A percentile compares a stretch with the other conserved stretches of the same genome.
These are phyloP conservation scores for Semotilus atromaculatus DNA, from an alignment of 2,797 vertebrate species.

Conservation along the genomic window DNA sequence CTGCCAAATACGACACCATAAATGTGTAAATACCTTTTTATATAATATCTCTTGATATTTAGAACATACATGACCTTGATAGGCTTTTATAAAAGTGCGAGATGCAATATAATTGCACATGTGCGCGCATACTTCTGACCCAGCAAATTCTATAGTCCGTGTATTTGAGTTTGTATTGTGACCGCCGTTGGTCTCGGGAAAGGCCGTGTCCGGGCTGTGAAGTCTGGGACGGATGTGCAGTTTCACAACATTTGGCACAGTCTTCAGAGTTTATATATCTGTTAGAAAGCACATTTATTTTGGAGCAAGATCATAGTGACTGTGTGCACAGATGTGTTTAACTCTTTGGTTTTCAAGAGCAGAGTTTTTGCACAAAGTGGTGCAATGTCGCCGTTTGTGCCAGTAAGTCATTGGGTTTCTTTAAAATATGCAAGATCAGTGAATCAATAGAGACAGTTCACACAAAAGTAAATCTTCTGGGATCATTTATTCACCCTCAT, in stretches of 20 bases:
- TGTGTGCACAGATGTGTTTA: conserved; percentile 29
- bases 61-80: conserved; percentile 44
- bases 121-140: not conserved
- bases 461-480: not conserved
- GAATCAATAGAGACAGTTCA: not conserved
- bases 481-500: not conserved
- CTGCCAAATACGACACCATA: conserved; percentile 44
- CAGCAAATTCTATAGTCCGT: conserved; percentile 12
- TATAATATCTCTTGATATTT: conserved; percentile 43
- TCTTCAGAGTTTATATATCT: not conserved
- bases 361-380: conserved; percentile 28
- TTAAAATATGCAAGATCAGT: not conserved
- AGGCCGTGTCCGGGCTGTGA: conserved; percentile 48
- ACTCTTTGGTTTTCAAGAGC: conserved; percentile 57
- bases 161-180: not conserved
- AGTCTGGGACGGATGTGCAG: conserved; percentile 27
- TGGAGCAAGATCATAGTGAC: not conserved
- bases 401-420: not conserved
- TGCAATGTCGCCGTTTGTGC: not conserved
- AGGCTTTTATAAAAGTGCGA: conserved; percentile 49
- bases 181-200: conserved; percentile 11
- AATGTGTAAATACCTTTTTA: conserved; percentile 25
- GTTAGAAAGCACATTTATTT: not conserved
- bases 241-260: conserved; percentile 13
- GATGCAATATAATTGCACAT: conserved; percentile 10